Evolutionary conservation across 2,797 vertebrate genomes (phyloP).

Genomic region (Allenopithecus nigroviridis): DNA sequence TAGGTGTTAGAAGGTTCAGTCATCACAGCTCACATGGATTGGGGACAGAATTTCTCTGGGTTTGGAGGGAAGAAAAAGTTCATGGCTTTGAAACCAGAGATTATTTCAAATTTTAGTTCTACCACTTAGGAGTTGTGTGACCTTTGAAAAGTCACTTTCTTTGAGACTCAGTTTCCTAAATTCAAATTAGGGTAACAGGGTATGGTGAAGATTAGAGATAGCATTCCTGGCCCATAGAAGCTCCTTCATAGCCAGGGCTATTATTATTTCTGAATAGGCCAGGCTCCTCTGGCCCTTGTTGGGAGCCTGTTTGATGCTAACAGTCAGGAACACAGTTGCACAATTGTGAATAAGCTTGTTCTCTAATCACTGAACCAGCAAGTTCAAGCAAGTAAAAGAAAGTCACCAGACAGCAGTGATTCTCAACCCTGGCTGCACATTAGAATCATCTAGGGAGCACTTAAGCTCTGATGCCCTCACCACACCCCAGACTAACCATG

Average conservation of each 20-base stretch:
- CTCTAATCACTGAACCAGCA: not conserved
- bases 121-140: not conserved
- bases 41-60: not conserved
- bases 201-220: not conserved
- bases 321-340: not conserved
- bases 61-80: conserved; percentile 7
- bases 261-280: not conserved
- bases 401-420: not conserved
- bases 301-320: not conserved
- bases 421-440: not conserved
- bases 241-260: not conserved
- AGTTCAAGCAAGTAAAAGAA: not conserved
- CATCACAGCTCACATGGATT: not conserved
- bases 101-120: not conserved
- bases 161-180: not conserved
- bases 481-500: not conserved
- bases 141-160: not conserved
- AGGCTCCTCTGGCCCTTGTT: not conserved
- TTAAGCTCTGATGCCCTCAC: not conserved
- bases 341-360: not conserved
- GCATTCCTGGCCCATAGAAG: not conserved
- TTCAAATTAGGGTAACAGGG: not conserved
- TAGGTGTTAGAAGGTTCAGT: not conserved
- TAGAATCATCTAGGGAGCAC: not conserved
- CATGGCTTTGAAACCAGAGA: not conserved